Evolutionary conservation across 2,797 vertebrate genomes (phyloP).

Genomic region (Sebastes oblongus): DNA sequence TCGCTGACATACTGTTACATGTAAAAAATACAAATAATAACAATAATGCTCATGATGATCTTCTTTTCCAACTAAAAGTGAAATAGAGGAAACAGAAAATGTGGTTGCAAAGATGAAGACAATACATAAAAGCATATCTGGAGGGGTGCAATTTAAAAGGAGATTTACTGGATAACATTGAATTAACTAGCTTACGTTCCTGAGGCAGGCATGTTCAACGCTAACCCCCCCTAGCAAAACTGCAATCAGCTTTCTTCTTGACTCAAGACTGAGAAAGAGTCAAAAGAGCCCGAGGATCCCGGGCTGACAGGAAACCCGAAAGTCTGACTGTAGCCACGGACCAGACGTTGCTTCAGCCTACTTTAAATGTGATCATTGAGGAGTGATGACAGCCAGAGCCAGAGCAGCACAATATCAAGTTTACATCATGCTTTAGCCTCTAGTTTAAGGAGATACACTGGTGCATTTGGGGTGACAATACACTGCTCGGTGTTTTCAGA

Average conservation of each 20-base stretch:
- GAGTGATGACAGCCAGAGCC: slow-evolving; percentile 50
- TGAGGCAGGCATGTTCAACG: slow-evolving; percentile 49
- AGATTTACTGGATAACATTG: slow-evolving; percentile 66
- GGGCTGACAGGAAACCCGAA: slow-evolving; percentile 55
- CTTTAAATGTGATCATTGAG: slow-evolving; percentile 56
- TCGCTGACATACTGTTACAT: slow-evolving; percentile 1
- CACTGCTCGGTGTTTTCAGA: slow-evolving; percentile 8
- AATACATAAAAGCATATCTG: slow-evolving; percentile 52
- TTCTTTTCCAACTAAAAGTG: slow-evolving; percentile 6
- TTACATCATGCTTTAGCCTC: slow-evolving; percentile 40
- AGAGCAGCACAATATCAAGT: slow-evolving; percentile 13
- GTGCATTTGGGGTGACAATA: background rate
- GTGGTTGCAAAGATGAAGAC: slow-evolving; percentile 41
- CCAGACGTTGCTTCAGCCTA: slow-evolving; percentile 43
- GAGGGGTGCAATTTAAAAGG: slow-evolving; percentile 58
- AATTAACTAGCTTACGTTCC: slow-evolving; percentile 61
- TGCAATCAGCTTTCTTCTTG: slow-evolving; percentile 64
- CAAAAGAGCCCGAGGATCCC: slow-evolving; percentile 38
- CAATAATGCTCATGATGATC: slow-evolving; percentile 3
- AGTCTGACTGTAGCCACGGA: slow-evolving; percentile 45
- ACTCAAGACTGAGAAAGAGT: slow-evolving; percentile 43
- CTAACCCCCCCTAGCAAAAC: slow-evolving; percentile 32
- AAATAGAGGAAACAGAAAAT: background rate
- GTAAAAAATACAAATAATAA: slow-evolving; percentile 18
- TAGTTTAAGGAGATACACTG: slow-evolving; percentile 5